These are phyloP conservation scores for Nemoura dubitans DNA, from an alignment of 2,888 invertebrate species.

Conservation along the genomic window DNA sequence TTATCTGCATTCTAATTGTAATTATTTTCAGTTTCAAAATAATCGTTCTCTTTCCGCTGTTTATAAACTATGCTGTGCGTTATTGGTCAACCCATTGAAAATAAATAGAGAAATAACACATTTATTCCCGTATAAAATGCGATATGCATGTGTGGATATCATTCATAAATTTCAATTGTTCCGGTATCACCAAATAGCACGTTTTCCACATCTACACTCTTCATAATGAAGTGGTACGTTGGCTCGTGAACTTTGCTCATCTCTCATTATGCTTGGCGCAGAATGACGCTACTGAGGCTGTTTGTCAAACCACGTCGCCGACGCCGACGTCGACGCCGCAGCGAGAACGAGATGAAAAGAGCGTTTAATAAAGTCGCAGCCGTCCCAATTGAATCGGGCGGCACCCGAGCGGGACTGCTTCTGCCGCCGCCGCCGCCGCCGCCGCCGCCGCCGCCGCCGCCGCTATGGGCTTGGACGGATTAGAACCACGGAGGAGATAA, in stretches of 20 bases:
- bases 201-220: neutral
- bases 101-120: neutral
- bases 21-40: neutral
- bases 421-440: neutral
- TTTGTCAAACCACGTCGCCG: conserved; percentile 34
- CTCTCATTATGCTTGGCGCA: conserved; percentile 34
- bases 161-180: neutral
- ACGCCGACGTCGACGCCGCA: neutral
- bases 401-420: conserved; percentile 2
- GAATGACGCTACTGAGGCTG: conserved; percentile 21
- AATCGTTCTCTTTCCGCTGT: neutral
- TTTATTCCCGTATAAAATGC: neutral
- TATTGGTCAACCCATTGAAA: neutral
- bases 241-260: conserved; percentile 22
- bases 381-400: conserved; percentile 9
- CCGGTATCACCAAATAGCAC: neutral
- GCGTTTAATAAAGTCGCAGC: conserved; percentile 40
- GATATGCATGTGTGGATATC: neutral
- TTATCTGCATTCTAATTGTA: neutral
- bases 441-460: too few species aligned
- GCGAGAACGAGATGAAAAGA: conserved; percentile 42
- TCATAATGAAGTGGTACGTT: conserved; percentile 22
- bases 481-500: conserved; percentile 33
- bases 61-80: neutral
- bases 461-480: conserved; percentile 37